Percentiles rank a stretch among this genome's conserved stretches.
phyloP scores from a whole-genome alignment of 2,888 invertebrate species.

The Phania funesta region DNA sequence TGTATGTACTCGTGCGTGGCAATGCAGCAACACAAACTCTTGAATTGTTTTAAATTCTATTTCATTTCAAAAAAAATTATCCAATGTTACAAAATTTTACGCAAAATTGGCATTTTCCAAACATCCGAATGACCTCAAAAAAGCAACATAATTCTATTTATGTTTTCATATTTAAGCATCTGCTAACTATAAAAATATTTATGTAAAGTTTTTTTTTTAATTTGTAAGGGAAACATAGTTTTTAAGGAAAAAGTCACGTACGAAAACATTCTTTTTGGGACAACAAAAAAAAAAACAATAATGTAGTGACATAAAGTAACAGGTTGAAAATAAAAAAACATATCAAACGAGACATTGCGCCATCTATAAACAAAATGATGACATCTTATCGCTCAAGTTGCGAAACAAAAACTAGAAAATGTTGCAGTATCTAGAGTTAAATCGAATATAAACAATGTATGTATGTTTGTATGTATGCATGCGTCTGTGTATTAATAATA shows the following conservation, averaged over 20 bases:
- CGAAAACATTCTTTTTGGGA: constrained; percentile 32
- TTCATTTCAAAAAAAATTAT: background rate
- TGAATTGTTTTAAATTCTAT: constrained; percentile 8
- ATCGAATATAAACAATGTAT: too few species aligned
- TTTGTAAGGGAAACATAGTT: constrained; percentile 1
- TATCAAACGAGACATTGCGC: background rate
- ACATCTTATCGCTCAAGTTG: too few species aligned
- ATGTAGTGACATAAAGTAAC: constrained; percentile 30
- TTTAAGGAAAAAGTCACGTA: constrained; percentile 64
- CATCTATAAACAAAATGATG: background rate
- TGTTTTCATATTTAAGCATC: constrained; percentile 12
- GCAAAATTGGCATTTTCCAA: constrained; percentile 24
- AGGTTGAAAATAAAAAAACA: constrained; percentile 43
- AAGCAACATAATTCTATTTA: background rate
- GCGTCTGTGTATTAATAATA: background rate
- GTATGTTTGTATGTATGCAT: too few species aligned
- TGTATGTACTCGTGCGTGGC: too few species aligned
- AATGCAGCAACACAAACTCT: background rate
- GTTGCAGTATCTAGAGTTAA: too few species aligned
- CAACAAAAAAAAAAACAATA: constrained; percentile 4
- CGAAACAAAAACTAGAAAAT: too few species aligned
- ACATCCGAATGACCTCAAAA: constrained; percentile 28
- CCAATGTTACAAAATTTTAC: constrained; percentile 22
- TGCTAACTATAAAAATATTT: constrained; percentile 64
- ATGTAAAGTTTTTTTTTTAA: constrained; percentile 36